Base-by-base conservation (phyloP, 2,888 invertebrate genomes). In the Portevinia maculata region DNA sequence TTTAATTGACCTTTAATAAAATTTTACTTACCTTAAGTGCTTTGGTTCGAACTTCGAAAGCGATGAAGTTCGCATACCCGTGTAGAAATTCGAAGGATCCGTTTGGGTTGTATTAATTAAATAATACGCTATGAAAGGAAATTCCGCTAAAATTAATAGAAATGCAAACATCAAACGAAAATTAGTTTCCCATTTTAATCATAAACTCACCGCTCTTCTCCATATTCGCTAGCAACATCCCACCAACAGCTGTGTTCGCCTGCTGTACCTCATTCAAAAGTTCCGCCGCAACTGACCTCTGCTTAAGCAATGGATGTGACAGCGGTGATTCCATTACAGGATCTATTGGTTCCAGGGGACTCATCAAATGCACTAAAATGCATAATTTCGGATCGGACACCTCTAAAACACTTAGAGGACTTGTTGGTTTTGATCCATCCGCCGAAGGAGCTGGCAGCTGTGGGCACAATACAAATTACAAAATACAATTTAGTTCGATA, bases 111-210 rank as follows among this genome's bases (percentile, higher is more conserved):
- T 96, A 90, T 97, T 97, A 91, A 97, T 95, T 88, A 97, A 94
- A 91, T 97, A 97, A 90, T 97, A 96, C 11, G 96, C 94, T 92
- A 97, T 97, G 91, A 97, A 97, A 11, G 97, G 97, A 88, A 97
- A 97, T 88, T 97, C 97, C 37, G 96, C 97, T 95, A 50, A 5
- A 64, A n/a, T n/a, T n/a, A n/a, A n/a, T n/a, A 79, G n/a, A 13
- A 39, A 44, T 1, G 17, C 7, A 1, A 19, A 6, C 9, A 3
- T 1, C 0, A 59, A 19, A 15, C 37, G 46, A 28, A 50, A 46
- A 39, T 19, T 53, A 39, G 50, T 19, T 53, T 34, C 17, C 24
- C 48, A 53, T 37, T 9, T 41, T 44, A 44, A 62, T 84, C 48
- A 24, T 39, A 48, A 32, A 19, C 90, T 89, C 90, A 95, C 95